phyloP scores from a whole-genome alignment of 1,140 invertebrate genomes.

The Cyclargus thomasi region DNA sequence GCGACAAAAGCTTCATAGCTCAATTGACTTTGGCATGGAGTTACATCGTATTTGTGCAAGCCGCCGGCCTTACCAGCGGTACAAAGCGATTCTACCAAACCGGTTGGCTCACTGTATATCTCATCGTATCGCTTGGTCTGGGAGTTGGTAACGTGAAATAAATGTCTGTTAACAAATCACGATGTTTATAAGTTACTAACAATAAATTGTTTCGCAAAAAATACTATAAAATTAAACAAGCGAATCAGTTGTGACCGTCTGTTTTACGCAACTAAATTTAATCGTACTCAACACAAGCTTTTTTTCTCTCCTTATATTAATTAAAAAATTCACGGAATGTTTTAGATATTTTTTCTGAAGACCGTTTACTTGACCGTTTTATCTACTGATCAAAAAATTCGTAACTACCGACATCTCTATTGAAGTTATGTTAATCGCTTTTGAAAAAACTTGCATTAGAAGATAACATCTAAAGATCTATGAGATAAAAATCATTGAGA shows the following conservation, averaged over 20 bases:
- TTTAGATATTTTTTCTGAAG: not conserved
- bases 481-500: not conserved
- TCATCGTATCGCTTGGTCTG: not conserved
- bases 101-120: not conserved
- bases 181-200: not conserved
- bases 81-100: not conserved
- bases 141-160: not conserved
- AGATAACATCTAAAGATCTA: not conserved
- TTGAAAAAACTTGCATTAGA: not conserved
- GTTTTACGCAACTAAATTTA: not conserved
- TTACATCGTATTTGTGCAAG: slow-evolving; percentile 63
- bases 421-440: not conserved
- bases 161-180: slow-evolving; percentile 4
- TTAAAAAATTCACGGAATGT: not conserved
- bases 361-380: not conserved
- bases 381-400: not conserved
- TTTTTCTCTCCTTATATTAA: not conserved
- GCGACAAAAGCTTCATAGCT: slow-evolving; percentile 71
- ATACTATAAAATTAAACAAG: not conserved
- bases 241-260: not conserved
- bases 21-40: slow-evolving; percentile 74
- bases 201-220: slow-evolving; percentile 9
- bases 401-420: not conserved
- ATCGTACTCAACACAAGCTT: not conserved
- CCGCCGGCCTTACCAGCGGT: slow-evolving; percentile 25